A percentile compares a stretch with the other conserved stretches of the same genome.
Evolutionary conservation across 2,888 invertebrate genomes (phyloP).

Genomic region (Yponomeuta plumbellus): DNA sequence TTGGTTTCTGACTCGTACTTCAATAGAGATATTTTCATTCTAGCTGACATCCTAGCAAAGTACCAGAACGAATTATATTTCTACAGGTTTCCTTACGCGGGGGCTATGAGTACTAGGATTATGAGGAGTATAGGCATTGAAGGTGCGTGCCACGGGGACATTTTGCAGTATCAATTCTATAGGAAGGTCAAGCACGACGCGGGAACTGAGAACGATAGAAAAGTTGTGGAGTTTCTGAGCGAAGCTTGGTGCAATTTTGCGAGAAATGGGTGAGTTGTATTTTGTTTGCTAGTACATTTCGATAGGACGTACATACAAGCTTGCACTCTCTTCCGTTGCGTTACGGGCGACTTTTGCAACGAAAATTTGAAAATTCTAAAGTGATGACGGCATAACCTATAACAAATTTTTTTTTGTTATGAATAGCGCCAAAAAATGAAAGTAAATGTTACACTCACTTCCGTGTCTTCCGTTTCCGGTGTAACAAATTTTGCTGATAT

Average conservation of each 20-base stretch:
- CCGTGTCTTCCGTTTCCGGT: too few species aligned
- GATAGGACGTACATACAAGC: too few species aligned
- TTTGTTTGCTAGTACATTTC: too few species aligned
- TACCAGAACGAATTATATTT: constrained; percentile 35
- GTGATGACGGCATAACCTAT: too few species aligned
- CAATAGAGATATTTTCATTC: constrained; percentile 38
- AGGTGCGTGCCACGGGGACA: constrained; percentile 58
- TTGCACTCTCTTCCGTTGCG: too few species aligned
- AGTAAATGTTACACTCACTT: too few species aligned
- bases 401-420: too few species aligned
- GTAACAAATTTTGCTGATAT: too few species aligned
- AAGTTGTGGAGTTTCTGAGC: constrained; percentile 42
- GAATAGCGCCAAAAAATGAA: too few species aligned
- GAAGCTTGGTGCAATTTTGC: constrained; percentile 58
- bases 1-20: constrained; percentile 50
- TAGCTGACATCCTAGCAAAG: constrained; percentile 39
- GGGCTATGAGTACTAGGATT: constrained; percentile 48
- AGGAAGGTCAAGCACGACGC: constrained; percentile 43
- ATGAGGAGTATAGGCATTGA: constrained; percentile 46
- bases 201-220: constrained; percentile 35
- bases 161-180: constrained; percentile 58
- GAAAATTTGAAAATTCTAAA: too few species aligned
- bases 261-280: constrained; percentile 48
- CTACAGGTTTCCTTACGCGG: constrained; percentile 48
- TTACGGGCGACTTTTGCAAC: too few species aligned